Evolutionary conservation across 1,140 invertebrate genomes (phyloP), one percentile per base, ranked within the genome.

Genomic region (Epicauta chinensis): DNA sequence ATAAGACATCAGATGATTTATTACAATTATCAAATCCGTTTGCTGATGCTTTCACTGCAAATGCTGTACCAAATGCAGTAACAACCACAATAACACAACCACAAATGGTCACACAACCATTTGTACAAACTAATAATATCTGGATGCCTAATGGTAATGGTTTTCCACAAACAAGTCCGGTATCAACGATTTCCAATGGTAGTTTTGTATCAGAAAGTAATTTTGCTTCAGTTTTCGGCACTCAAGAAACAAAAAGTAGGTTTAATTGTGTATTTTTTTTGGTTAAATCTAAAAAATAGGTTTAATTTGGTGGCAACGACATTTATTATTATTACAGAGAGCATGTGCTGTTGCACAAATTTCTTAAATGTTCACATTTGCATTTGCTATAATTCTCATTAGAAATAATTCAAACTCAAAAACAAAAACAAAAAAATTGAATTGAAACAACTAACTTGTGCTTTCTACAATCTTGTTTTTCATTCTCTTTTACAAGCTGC

Each of bases 141-240:
- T 84, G 81, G 82, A 77, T 83, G 71, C 77, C 77, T 60, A 84
- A 84, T 74, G 81, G 82, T 75, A 81, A 80, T 74, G 76, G 75
- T 23, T 23, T 23, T 23, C 23, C 23, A 23, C 23, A 23, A 23
- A 32, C 38, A 31, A 60, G 42, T 39, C 73, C 77, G 16, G 43
- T 56, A 23, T 23, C 23, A 7, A 23, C 4, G 42, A 49, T 59
- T 11, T 36, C 58, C 1, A 75, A 80, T 76, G 77, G 85, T 81
- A 78, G 84, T 61, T 91, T 91, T 78, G 87, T 90, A 69, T 84
- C 84, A 69, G 87, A 91, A 75, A 86, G 83, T 70, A 86, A 81
- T 74, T 91, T 91, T 76, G 81, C 82, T 63, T 87, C 88, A 60
- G 87, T 90, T 51, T 91, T 91, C 72, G 87, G 86, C 71, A 82